These are phyloP conservation scores for Hemitrygon akajei DNA, from an alignment of 2,797 vertebrate genomes.

Conservation along the genomic window DNA sequence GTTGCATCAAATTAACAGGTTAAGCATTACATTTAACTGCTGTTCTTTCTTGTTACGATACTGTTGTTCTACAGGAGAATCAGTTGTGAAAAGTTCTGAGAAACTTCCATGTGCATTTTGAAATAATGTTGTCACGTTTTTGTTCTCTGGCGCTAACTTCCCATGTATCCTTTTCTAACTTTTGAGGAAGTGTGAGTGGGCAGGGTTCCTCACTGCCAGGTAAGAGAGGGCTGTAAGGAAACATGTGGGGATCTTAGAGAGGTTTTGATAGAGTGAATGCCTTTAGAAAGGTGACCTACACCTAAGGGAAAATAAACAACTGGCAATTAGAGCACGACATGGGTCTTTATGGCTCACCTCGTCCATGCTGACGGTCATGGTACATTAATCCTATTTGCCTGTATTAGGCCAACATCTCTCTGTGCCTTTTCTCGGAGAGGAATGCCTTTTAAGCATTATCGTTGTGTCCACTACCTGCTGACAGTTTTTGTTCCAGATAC, in stretches of 20 bases:
- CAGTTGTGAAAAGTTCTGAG: neutral
- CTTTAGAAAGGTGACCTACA: too few relatives aligned
- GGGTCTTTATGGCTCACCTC: too few relatives aligned
- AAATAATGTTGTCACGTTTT: too few relatives aligned
- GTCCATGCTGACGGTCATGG: too few relatives aligned
- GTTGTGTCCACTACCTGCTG: too few relatives aligned
- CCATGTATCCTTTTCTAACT: neutral
- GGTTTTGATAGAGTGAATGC: neutral
- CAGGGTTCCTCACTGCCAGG: neutral
- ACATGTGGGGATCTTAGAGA: neutral
- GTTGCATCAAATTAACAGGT: neutral
- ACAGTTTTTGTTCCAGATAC: too few relatives aligned
- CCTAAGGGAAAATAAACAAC: too few relatives aligned
- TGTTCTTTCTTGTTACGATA: neutral
- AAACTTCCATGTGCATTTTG: neutral
- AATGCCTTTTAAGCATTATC: too few relatives aligned
- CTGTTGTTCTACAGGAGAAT: neutral
- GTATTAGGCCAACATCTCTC: too few relatives aligned
- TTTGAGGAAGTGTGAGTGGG: neutral
- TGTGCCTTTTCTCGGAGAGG: too few relatives aligned
- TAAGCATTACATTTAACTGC: conserved; percentile 9
- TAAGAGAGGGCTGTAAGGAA: neutral
- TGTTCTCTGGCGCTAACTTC: neutral
- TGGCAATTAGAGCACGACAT: too few relatives aligned
- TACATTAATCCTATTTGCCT: too few relatives aligned